These are phyloP conservation scores for Zhengitettix transpicula DNA, from an alignment of 2,888 invertebrate genomes.

Conservation along the genomic window DNA sequence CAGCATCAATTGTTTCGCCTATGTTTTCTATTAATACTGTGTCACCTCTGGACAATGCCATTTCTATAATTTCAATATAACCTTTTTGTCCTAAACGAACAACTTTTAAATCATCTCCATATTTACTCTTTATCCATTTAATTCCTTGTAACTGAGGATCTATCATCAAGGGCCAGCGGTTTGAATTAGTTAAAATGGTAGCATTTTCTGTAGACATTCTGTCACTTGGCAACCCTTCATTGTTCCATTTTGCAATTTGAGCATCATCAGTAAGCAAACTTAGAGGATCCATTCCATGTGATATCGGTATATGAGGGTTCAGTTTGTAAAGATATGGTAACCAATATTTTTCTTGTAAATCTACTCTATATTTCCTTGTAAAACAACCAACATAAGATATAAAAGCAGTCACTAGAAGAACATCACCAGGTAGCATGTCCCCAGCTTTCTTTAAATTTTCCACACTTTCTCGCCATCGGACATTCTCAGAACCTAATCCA, in stretches of 20 bases:
- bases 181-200: conserved; percentile 73
- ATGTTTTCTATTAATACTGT: conserved; percentile 77
- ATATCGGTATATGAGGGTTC: conserved; percentile 59
- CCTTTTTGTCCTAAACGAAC: conserved; percentile 64
- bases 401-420: conserved; percentile 76
- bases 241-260: conserved; percentile 85
- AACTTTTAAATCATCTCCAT: conserved; percentile 49
- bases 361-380: conserved; percentile 62
- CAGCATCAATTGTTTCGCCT: conserved; percentile 75
- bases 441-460: conserved; percentile 46
- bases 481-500: conserved; percentile 82
- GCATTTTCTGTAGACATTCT: conserved; percentile 92
- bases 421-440: conserved; percentile 73
- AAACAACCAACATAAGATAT: conserved; percentile 92
- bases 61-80: conserved; percentile 70
- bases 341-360: conserved; percentile 66
- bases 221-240: conserved; percentile 81
- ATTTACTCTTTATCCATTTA: conserved; percentile 89
- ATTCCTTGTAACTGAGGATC: conserved; percentile 85
- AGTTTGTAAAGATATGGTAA: conserved; percentile 53
- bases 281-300: conserved; percentile 64
- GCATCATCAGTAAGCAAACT: conserved; percentile 84
- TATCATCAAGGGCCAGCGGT: conserved; percentile 88
- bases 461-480: conserved; percentile 60
- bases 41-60: conserved; percentile 53